Evolutionary conservation across 2,797 vertebrate genomes (phyloP).

Genomic region (Paramormyrops hopkinsi): DNA sequence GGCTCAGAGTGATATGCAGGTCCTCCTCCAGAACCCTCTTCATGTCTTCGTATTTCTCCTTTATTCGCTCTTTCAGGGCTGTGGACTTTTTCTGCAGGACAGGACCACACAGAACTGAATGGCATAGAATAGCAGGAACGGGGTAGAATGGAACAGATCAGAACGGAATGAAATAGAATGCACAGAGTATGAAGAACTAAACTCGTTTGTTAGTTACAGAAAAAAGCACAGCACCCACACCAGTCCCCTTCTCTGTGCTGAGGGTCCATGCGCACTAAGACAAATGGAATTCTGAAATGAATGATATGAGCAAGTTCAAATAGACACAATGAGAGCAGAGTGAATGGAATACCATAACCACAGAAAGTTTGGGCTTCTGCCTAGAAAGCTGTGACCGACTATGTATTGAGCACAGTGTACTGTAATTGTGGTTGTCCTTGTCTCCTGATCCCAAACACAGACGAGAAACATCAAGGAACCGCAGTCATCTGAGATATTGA

Average conservation of each 20-base stretch:
- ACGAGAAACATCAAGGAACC: neutral
- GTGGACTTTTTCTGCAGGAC: constrained; percentile 54
- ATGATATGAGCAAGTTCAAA: neutral
- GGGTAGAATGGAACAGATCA: neutral
- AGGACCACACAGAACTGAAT: neutral
- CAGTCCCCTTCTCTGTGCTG: neutral
- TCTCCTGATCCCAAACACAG: neutral
- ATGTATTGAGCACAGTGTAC: neutral
- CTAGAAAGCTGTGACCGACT: neutral
- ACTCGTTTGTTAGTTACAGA: neutral
- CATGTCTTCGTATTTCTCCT: constrained; percentile 62
- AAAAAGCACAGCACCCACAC: neutral
- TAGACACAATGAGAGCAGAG: neutral
- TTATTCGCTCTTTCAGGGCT: constrained; percentile 53
- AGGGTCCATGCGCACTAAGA: neutral
- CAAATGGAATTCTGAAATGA: neutral
- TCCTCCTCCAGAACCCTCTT: constrained; percentile 61
- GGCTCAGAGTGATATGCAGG: constrained; percentile 56
- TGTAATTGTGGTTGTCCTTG: neutral
- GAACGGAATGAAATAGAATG: neutral
- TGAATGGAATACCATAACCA: neutral
- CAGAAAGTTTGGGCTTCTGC: neutral
- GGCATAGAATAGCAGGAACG: neutral
- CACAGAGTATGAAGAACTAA: neutral
- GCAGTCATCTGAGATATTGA: neutral